Evolutionary conservation across 1,140 invertebrate genomes (phyloP), one percentile per base, ranked within the genome.

Genomic region (Campoletis sonorensis): DNA sequence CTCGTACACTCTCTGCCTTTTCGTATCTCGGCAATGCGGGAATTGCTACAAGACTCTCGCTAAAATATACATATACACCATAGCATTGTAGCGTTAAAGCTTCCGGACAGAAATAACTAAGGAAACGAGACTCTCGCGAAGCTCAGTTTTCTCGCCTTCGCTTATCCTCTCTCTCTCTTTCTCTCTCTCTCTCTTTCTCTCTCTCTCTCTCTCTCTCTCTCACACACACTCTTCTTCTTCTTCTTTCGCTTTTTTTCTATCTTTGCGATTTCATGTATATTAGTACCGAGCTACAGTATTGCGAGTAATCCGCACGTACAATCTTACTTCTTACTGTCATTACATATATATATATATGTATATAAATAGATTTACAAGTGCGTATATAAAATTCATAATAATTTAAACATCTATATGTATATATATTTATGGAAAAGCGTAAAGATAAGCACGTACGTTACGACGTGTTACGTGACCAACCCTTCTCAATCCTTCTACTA

Each of bases 361-460:
- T 26, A 26, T 75, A 45, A 45, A 45, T 45, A 45, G 40, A 45
- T 45, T 45, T 45, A 45, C 40, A 45, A 45, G 40, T 45, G n/a
- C n/a, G 40, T 13, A 45, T 45, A 45, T 8, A 45, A 45, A 45
- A 45, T 45, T 45, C 40, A 45, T 13, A 3, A 45, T 13, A 11
- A 3, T 45, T 45, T 13, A 13, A 45, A 45, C 8, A 45, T 13
- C 5, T 1, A 8, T 13, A 45, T 13, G 13, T 1, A 8, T 73
- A 73, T 51, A 27, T 16, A 11, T 73, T 16, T 51, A 58, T n/a
- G 54, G 10, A 58, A n/a, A 58, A 75, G 72, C 7, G 33, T 58
- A 51, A 58, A 75, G 72, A 75, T 75, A 75, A 75, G 72, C 72
- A 75, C 72, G 72, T 75, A 75, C 72, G 72, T 75, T 75, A 75